These are phyloP conservation scores for Priocnemis perturbator DNA, from an alignment of 2,888 invertebrate species.

Conservation along the genomic window DNA sequence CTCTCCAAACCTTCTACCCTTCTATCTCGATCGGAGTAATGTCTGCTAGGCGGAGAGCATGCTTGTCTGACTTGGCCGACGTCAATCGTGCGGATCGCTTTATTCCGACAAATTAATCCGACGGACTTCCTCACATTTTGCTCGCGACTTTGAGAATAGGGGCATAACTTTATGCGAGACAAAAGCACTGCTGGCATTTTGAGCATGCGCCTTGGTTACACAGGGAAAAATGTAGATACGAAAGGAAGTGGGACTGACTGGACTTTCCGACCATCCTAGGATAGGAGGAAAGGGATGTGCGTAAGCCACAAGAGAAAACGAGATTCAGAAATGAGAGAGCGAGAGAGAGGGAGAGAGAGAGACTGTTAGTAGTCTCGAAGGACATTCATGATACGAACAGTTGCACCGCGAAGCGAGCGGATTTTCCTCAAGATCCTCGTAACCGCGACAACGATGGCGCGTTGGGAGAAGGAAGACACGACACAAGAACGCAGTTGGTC, in stretches of 20 bases:
- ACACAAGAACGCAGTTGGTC: constrained; percentile 7
- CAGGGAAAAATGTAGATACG: too few species aligned
- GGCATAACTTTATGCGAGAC: background rate
- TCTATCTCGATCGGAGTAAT: background rate
- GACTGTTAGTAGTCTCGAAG: constrained; percentile 26
- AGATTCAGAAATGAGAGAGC: background rate
- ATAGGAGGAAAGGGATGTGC: background rate
- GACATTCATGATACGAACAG: constrained; percentile 25
- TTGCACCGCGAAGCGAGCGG: constrained; percentile 1
- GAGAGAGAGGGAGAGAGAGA: too few species aligned
- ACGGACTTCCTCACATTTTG: background rate
- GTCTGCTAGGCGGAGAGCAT: too few species aligned
- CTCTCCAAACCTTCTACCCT: background rate
- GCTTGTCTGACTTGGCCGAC: too few species aligned
- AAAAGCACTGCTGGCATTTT: too few species aligned
- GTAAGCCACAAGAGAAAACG: background rate
- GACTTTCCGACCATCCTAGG: too few species aligned
- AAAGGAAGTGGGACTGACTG: too few species aligned
- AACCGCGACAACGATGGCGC: constrained; percentile 25
- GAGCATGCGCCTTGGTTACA: too few species aligned
- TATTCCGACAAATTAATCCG: background rate
- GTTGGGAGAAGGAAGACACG: background rate
- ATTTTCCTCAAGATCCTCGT: constrained; percentile 31
- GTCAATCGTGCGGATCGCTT: background rate
- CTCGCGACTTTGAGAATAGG: background rate